Evolutionary conservation across 2,113 vertebrate species (phyloP), one percentile per base, ranked within the genome.

Genomic region (Echinops telfairi): DNA sequence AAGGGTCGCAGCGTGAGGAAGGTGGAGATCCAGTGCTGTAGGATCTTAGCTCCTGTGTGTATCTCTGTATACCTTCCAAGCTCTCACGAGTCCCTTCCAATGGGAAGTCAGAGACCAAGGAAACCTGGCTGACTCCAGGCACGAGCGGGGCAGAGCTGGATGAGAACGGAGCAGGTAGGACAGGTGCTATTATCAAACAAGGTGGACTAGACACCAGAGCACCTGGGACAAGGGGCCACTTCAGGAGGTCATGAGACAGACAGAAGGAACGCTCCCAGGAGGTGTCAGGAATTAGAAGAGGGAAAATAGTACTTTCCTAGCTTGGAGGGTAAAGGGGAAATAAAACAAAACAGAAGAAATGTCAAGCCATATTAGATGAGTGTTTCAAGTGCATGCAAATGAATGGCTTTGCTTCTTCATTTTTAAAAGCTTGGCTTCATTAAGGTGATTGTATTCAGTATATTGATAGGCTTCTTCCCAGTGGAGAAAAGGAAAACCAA

Each of bases 341-440:
- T 10, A 57, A 57, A 57, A 57, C 8, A 62, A 62, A 62, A 12
- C 10, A 2, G 19, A 43, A 43, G 58, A 84, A 92, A 47, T 1
- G 6, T n/a, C 43, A 31, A 62, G 22, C 3, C 58, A 2, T 43
- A 14, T 83, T 80, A 66, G 84, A 60, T 38, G 81, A 89, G 36
- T 10, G 22, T 83, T 70, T 89, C 60, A 47, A 31, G 19, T 47
- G 12, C 68, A 2, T 66, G 79, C 64, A 92, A 83, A 80, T 29
- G 19, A 90, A 91, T 85, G 90, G 47, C 83, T 47, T 81, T 14
- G 40, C 75, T n/a, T 57, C 86, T 95, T 70, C 53, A 20, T n/a
- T 85, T 93, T 53, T 80, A 91, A 96, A 96, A 95, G 95, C 85
- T 75, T 81, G 40, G 19, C 43, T 95, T 96, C 95, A 94, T 97